phyloP scores from a whole-genome alignment of 1,140 invertebrate genomes.

The Sminthurides bifidus region DNA sequence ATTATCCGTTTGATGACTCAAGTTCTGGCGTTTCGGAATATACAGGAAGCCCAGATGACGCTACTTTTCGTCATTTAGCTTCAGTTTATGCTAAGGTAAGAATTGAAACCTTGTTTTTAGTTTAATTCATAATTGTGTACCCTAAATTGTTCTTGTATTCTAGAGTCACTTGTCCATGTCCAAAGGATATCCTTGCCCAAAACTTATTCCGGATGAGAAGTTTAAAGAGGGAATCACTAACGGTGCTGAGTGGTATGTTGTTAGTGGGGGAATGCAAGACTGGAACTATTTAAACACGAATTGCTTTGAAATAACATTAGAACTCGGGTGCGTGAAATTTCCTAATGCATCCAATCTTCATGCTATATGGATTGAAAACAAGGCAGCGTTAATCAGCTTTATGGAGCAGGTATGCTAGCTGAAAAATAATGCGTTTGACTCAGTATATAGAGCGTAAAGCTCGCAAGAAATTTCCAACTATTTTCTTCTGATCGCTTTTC shows the following conservation, averaged over 20 bases:
- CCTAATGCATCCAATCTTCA: slow-evolving; percentile 60
- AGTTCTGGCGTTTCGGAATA: slow-evolving; percentile 31
- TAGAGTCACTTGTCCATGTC: slow-evolving; percentile 72
- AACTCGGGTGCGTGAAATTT: slow-evolving; percentile 88
- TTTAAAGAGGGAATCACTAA: slow-evolving; percentile 81
- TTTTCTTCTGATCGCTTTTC: slow-evolving; percentile 17
- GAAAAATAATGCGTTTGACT: neutral
- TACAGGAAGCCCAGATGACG: slow-evolving; percentile 63
- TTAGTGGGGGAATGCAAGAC: slow-evolving; percentile 94
- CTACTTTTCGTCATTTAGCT: slow-evolving; percentile 68
- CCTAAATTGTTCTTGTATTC: slow-evolving; percentile 25
- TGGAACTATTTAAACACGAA: slow-evolving; percentile 91
- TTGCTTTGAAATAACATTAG: slow-evolving; percentile 88
- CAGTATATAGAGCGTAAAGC: neutral
- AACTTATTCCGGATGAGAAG: slow-evolving; percentile 47
- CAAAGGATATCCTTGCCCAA: slow-evolving; percentile 54
- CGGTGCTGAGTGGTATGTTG: slow-evolving; percentile 80
- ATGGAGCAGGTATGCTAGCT: slow-evolving; percentile 64
- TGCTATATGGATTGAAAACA: slow-evolving; percentile 78
- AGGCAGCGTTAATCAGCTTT: slow-evolving; percentile 65
- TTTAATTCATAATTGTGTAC: neutral
- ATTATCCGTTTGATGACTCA: slow-evolving; percentile 83
- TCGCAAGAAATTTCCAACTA: neutral
- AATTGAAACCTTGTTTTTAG: neutral
- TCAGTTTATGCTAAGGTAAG: slow-evolving; percentile 65